Percentiles rank a stretch among this genome's conserved stretches.
Conservation (phyloP, 2,113 vertebrate genomes). For the Phodopus roborovskii region DNA sequence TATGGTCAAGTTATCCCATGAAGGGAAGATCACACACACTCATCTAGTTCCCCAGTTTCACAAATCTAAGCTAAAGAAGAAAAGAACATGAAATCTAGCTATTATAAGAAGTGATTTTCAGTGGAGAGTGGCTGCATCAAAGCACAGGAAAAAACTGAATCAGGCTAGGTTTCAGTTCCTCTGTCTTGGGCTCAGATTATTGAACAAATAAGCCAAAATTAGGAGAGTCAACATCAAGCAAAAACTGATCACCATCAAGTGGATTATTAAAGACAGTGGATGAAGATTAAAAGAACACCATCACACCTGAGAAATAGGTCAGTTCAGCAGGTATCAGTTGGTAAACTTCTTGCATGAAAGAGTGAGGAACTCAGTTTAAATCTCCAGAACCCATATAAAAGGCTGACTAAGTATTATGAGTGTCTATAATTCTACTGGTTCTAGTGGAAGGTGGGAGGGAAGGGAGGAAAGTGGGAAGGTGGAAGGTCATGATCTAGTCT, state of each 20-base stretch:
- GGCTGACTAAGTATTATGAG: no score
- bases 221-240: conserved; percentile 58
- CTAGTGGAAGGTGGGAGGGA: neutral
- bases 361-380: neutral
- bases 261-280: conserved; percentile 61
- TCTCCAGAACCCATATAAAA: neutral
- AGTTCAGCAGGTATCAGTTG: neutral
- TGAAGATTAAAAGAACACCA: conserved; percentile 53
- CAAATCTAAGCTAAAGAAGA: neutral
- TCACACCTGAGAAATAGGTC: neutral
- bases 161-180: conserved; percentile 28
- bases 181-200: conserved; percentile 45
- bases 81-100: neutral
- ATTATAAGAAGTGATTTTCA: neutral
- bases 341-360: no score
- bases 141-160: neutral
- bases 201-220: conserved; percentile 54
- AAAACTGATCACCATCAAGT: conserved; percentile 58
- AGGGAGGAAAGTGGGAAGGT: no score
- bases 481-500: neutral
- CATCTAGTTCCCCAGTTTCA: neutral
- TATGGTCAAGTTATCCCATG: neutral
- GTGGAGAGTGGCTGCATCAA: neutral
- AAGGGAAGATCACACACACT: neutral
- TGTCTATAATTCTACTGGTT: neutral